phyloP scores from a whole-genome alignment of 2,113 vertebrate species.

The Melanerpes aurifrons region DNA sequence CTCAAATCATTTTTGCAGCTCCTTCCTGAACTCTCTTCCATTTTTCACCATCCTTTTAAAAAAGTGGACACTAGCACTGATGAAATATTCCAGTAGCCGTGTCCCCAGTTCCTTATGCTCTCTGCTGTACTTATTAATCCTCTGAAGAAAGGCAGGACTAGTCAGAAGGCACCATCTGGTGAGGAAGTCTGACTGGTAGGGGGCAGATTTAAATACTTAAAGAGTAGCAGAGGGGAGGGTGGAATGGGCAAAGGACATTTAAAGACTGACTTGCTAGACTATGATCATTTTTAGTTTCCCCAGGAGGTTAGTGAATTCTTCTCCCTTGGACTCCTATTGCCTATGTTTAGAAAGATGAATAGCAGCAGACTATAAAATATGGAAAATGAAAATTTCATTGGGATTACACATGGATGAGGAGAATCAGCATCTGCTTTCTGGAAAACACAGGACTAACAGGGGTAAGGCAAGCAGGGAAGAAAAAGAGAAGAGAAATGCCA shows the following conservation, averaged over 20 bases:
- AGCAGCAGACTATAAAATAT: constrained; percentile 57
- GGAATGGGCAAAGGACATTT: constrained; percentile 59
- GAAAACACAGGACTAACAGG: constrained; percentile 32
- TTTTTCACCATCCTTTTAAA: constrained; percentile 60
- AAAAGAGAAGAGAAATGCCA: background rate
- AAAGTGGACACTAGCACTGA: constrained; percentile 49
- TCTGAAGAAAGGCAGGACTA: constrained; percentile 54
- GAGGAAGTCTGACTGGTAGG: constrained; percentile 61
- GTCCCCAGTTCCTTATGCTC: constrained; percentile 51
- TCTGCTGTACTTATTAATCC: constrained; percentile 48
- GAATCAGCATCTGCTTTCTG: constrained; percentile 54
- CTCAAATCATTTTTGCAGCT: constrained; percentile 44
- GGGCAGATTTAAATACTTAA: constrained; percentile 73
- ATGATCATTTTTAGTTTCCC: constrained; percentile 66
- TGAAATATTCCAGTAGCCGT: constrained; percentile 60
- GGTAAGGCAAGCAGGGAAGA: background rate
- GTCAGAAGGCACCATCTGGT: constrained; percentile 68
- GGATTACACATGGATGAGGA: constrained; percentile 62
- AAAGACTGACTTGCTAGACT: constrained; percentile 56
- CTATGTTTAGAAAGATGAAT: constrained; percentile 67
- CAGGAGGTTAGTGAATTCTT: constrained; percentile 64
- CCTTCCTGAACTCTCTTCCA: constrained; percentile 26
- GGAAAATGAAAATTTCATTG: constrained; percentile 64
- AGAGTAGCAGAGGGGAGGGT: constrained; percentile 57
- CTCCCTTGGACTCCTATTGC: constrained; percentile 51